Evolutionary conservation across 2,113 vertebrate genomes (phyloP).

Genomic region (Chaenocephalus aceratus): DNA sequence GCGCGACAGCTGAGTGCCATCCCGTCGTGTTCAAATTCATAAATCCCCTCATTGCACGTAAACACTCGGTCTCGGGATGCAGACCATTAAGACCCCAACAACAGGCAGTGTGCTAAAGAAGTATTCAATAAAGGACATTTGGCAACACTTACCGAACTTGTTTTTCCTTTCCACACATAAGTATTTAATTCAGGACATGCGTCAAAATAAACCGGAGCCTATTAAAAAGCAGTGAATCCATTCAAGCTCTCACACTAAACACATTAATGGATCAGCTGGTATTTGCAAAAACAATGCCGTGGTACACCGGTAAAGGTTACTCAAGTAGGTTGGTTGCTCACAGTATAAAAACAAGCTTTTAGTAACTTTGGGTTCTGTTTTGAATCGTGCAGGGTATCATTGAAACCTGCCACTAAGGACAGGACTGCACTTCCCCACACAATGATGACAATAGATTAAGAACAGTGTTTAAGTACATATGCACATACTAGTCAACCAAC

Average conservation of each 20-base stretch:
- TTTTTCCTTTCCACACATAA: neutral
- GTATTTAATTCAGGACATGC: constrained; percentile 20
- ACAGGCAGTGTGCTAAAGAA: neutral
- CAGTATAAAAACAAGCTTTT: constrained; percentile 1
- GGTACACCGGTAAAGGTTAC: constrained; percentile 3
- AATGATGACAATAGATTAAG: neutral
- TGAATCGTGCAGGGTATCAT: neutral
- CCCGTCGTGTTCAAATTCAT: constrained; percentile 21
- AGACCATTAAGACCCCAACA: neutral
- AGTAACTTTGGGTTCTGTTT: too few species aligned
- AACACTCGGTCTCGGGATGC: neutral
- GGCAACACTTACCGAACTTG: neutral
- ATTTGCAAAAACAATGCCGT: neutral
- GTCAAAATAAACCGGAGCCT: neutral
- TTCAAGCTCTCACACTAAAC: neutral
- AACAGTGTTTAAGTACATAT: neutral
- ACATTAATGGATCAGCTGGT: neutral
- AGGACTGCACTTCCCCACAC: neutral
- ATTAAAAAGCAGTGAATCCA: neutral
- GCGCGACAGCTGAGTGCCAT: constrained; percentile 16
- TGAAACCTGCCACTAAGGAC: neutral
- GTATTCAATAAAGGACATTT: constrained; percentile 12
- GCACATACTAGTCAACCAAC: neutral
- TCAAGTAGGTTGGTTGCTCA: neutral
- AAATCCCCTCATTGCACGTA: constrained; percentile 15